Evolutionary conservation across 2,113 vertebrate genomes (phyloP), one percentile per base, ranked within the genome.

Genomic region (Sylvicapra grimmia): DNA sequence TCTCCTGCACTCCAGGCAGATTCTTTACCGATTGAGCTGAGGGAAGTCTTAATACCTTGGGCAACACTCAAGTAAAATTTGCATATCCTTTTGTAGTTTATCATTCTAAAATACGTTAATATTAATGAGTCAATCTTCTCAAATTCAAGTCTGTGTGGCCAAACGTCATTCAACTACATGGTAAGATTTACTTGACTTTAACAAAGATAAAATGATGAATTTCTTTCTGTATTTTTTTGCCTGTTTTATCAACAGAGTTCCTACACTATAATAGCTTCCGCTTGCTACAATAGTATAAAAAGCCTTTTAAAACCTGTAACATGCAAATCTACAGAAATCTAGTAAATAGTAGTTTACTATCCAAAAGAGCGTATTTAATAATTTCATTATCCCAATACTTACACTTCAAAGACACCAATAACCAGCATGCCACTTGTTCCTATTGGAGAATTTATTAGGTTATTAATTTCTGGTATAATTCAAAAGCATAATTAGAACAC

Each of bases 351-450:
- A 58, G 79, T 80, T 97, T 51, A 84, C 79, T 84, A 85, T 89
- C 90, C 95, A 95, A 97, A 68, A 77, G 79, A 91, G 80, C 15
- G 88, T 90, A 94, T 15, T 96, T 96, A 96, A 92, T 93, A 95
- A 97, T 90, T 97, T 96, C 95, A 97, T 97, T 94, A 86, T 84
- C 75, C 61, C 61, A 97, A 77, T 93, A 93, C 14, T 97, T 80
- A 92, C 4, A 95, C 86, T 97, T 96, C 82, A 96, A 97, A 97
- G 89, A 92, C 91, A 97, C 65, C 61, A 97, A 96, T 94, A 95
- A 93, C 72, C 68, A 96, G 54, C 89, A 82, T 47, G 36, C 93
- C 84, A 94, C 94, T 97, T 97, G 89, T 75, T 94, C 31, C 56
- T 90, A 51, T 4, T 92, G 86, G 63, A 97, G n/a, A 94, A 97